phyloP scores from a whole-genome alignment of 2,888 invertebrate species.

The Amiota minor region DNA sequence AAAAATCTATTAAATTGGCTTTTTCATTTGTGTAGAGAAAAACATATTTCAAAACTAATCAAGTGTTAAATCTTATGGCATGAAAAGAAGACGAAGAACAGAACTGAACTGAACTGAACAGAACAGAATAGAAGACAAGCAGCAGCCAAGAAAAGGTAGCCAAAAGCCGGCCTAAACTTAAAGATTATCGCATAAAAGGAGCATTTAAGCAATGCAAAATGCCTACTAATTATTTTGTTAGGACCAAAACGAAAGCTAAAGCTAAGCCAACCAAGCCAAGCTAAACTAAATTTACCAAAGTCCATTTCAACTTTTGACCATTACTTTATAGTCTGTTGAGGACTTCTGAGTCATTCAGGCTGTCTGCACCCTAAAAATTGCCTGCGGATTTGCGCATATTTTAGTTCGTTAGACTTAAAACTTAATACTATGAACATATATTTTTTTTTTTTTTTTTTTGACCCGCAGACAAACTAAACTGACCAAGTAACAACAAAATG shows the following conservation, averaged over 20 bases:
- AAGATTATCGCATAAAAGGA: constrained; percentile 43
- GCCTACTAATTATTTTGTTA: constrained; percentile 21
- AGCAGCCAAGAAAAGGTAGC: too few species aligned
- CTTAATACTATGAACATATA: too few species aligned
- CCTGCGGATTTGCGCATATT: constrained; percentile 39
- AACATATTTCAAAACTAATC: too few species aligned
- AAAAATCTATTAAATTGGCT: too few species aligned
- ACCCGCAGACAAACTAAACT: background rate
- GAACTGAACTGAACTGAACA: too few species aligned
- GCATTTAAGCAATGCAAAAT: too few species aligned
- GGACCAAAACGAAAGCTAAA: background rate
- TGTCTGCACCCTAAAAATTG: constrained; percentile 29
- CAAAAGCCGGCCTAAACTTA: too few species aligned
- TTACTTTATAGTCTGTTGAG: background rate
- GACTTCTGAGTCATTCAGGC: background rate
- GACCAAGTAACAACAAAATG: constrained; percentile 1
- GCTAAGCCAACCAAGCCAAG: background rate
- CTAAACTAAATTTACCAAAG: background rate
- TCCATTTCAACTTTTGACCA: background rate
- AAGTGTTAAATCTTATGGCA: too few species aligned
- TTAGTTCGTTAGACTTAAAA: constrained; percentile 11
- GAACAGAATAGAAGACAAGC: too few species aligned
- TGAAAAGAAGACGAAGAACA: too few species aligned
- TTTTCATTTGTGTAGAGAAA: too few species aligned
- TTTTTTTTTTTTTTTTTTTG: too few species aligned